Evolutionary conservation across 1,140 invertebrate genomes (phyloP).

Genomic region (Microplitis mediator): DNA sequence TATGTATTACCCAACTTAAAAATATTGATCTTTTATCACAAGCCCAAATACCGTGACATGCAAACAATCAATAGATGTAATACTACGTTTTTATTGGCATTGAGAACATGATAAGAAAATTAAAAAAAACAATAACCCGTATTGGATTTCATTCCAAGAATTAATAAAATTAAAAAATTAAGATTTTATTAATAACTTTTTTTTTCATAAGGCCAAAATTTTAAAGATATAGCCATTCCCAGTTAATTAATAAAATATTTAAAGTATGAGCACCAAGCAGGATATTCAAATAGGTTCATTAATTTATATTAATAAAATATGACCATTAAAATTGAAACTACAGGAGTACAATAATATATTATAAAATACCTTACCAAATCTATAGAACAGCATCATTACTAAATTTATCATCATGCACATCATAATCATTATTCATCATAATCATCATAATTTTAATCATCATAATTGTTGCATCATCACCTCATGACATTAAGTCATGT

Average conservation of each 20-base stretch:
- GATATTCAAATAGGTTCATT: background rate
- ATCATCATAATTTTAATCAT: slow-evolving; percentile 40
- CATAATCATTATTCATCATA: slow-evolving; percentile 37
- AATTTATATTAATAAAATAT: no score
- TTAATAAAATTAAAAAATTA: background rate
- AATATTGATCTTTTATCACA: slow-evolving; percentile 1
- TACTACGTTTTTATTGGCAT: background rate
- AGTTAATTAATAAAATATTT: no score
- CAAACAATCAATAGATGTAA: slow-evolving; percentile 8
- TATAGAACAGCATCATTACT: slow-evolving; percentile 24
- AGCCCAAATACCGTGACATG: background rate
- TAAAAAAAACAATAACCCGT: no score
- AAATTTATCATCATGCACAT: slow-evolving; percentile 26
- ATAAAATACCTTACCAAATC: slow-evolving; percentile 25
- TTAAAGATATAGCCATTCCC: no score
- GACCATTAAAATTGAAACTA: no score
- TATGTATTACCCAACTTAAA: background rate
- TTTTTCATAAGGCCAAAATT: background rate
- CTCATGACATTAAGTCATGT: slow-evolving; percentile 24
- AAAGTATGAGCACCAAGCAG: background rate
- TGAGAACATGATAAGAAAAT: no score
- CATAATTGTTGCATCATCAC: slow-evolving; percentile 35
- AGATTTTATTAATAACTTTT: background rate
- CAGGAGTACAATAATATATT: no score
- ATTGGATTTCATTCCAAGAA: no score